These are phyloP conservation scores for Himalopsyche anomala DNA, from an alignment of 2,888 invertebrate genomes.

Conservation along the genomic window DNA sequence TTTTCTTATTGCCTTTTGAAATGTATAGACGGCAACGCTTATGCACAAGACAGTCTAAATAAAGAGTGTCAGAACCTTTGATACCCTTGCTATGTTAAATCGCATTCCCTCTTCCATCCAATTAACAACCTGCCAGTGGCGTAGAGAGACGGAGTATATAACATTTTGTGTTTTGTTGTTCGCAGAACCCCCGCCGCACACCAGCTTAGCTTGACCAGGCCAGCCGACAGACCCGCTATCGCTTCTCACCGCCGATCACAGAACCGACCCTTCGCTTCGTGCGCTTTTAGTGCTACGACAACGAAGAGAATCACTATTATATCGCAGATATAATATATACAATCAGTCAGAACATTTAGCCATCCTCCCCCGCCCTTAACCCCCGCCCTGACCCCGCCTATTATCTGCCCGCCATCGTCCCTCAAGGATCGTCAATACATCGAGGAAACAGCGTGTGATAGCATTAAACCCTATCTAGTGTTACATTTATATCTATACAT, in stretches of 20 bases:
- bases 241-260: slow-evolving; percentile 72
- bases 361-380: slow-evolving; percentile 72
- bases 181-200: slow-evolving; percentile 71
- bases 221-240: slow-evolving; percentile 52
- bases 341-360: slow-evolving; percentile 43
- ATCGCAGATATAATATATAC: slow-evolving; percentile 48
- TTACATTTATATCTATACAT: slow-evolving; percentile 47
- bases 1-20: too few species aligned
- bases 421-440: slow-evolving; percentile 74
- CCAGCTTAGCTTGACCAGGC: slow-evolving; percentile 60
- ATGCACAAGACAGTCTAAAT: background rate
- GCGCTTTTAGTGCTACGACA: slow-evolving; percentile 69
- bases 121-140: slow-evolving; percentile 42
- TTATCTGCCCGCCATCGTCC: slow-evolving; percentile 72
- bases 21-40: too few species aligned
- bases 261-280: slow-evolving; percentile 71
- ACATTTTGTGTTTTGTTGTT: slow-evolving; percentile 72
- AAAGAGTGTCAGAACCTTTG: background rate
- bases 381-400: slow-evolving; percentile 70
- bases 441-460: slow-evolving; percentile 77
- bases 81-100: background rate
- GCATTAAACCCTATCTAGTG: slow-evolving; percentile 54
- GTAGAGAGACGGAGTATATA: slow-evolving; percentile 42
- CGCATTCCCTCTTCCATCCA: slow-evolving; percentile 17
- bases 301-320: slow-evolving; percentile 54